Evolutionary conservation across 2,888 invertebrate species (phyloP).

Genomic region (Habrosyne pyritoides): DNA sequence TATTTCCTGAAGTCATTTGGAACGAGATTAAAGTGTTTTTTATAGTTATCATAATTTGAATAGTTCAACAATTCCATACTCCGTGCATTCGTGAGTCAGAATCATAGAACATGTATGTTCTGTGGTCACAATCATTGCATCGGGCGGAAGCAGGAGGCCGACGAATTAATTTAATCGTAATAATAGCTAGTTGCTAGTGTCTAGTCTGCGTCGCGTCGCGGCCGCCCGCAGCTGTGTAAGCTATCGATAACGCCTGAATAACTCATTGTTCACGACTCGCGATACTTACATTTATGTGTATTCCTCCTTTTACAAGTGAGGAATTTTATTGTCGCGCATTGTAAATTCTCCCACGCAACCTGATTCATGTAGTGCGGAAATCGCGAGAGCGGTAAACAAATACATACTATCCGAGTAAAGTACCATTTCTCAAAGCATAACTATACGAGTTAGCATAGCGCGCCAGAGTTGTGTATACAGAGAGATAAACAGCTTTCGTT

Average conservation of each 20-base stretch:
- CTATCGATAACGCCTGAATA: conserved; percentile 65
- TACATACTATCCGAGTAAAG: conserved; percentile 25
- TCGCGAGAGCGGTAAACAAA: conserved; percentile 38
- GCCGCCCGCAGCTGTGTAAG: conserved; percentile 62
- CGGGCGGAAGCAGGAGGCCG: conserved; percentile 34
- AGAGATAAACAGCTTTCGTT: conserved; percentile 30
- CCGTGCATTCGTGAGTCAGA: conserved; percentile 27
- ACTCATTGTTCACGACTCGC: conserved; percentile 57
- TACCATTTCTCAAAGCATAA: conserved; percentile 15
- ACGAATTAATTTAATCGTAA: conserved; percentile 62
- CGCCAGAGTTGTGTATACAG: too few species aligned
- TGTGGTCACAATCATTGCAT: conserved; percentile 56
- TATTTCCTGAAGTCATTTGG: not conserved
- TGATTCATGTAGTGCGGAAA: conserved; percentile 48
- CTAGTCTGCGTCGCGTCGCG: conserved; percentile 26
- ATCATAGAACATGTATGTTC: too few species aligned
- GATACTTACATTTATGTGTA: conserved; percentile 23
- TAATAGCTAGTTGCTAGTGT: conserved; percentile 41
- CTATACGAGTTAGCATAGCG: conserved; percentile 13
- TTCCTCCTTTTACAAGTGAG: conserved; percentile 27
- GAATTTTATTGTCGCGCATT: conserved; percentile 43
- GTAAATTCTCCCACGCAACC: conserved; percentile 50
- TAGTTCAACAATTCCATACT: not conserved
- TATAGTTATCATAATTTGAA: not conserved
- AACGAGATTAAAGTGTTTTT: not conserved